Evolutionary conservation across 2,113 vertebrate species (phyloP).

Genomic region (Syrmaticus mikado): DNA sequence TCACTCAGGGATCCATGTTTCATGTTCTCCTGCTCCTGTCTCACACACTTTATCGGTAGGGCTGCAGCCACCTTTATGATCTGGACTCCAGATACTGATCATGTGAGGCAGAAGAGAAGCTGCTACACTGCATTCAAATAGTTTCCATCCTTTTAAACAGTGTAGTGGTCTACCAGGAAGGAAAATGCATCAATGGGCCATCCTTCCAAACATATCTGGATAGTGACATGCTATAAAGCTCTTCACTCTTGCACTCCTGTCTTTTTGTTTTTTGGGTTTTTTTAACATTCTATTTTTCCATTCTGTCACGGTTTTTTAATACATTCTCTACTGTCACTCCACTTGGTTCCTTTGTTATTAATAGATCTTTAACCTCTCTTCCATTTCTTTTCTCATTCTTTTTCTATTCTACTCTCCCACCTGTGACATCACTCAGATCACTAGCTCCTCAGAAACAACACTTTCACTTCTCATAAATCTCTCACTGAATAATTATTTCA

Average conservation of each 20-base stretch:
- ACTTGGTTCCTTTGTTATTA: not conserved
- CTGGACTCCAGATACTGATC: not conserved
- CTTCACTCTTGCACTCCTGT: rapidly evolving
- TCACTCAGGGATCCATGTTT: not conserved
- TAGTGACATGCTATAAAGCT: not conserved
- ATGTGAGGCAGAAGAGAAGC: not conserved
- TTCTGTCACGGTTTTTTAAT: not conserved
- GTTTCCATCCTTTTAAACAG: rapidly evolving
- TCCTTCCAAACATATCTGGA: not conserved
- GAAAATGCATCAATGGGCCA: not conserved
- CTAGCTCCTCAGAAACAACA: not conserved
- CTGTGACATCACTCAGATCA: not conserved
- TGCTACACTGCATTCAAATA: not conserved
- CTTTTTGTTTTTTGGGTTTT: not conserved
- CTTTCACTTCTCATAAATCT: not conserved
- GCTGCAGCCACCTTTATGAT: not conserved
- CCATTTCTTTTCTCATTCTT: not conserved
- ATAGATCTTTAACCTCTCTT: not conserved
- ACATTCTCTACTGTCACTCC: not conserved
- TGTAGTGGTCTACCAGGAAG: not conserved
- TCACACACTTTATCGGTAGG: not conserved
- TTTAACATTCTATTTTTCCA: not conserved
- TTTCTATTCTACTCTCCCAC: not conserved
- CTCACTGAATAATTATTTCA: not conserved
- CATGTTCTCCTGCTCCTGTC: not conserved